These are phyloP conservation scores for Acomys russatus DNA, from an alignment of 2,797 vertebrate genomes.

Conservation along the genomic window DNA sequence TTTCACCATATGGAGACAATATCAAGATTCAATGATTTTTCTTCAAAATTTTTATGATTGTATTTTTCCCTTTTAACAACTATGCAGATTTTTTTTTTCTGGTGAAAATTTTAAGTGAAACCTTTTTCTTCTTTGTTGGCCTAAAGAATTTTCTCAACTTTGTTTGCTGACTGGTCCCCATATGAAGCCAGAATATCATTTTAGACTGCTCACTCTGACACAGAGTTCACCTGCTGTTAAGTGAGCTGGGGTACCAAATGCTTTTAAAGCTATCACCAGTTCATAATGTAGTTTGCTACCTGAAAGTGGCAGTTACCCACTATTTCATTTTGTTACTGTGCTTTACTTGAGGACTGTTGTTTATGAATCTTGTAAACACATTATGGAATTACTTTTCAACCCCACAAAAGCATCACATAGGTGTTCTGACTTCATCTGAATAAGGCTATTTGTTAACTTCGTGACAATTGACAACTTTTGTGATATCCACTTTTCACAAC, in stretches of 20 bases:
- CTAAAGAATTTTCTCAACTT: neutral
- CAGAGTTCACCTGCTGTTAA: neutral
- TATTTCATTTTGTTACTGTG: neutral
- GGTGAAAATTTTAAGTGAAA: conserved; percentile 31
- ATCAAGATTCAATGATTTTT: neutral
- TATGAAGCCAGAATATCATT: neutral
- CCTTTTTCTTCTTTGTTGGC: conserved; percentile 21
- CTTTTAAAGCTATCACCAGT: neutral
- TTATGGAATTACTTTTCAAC: conserved; percentile 2
- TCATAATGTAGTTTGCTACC: conserved; percentile 33
- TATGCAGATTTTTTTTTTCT: neutral
- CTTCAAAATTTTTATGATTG: conserved; percentile 27
- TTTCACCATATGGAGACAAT: neutral
- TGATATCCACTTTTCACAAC: neutral
- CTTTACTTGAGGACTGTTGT: conserved; percentile 36
- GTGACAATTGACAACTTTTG: conserved; percentile 11
- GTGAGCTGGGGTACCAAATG: neutral
- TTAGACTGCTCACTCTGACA: neutral
- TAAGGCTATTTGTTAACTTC: conserved; percentile 45
- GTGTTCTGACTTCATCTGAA: neutral
- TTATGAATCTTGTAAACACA: neutral
- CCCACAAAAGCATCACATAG: neutral
- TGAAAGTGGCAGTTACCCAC: neutral
- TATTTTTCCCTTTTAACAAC: neutral
- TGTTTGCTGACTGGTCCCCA: neutral